A percentile compares a stretch with the other conserved stretches of the same genome.
Conservation (phyloP, 1,140 invertebrate species). For the Anoplophora glabripennis region DNA sequence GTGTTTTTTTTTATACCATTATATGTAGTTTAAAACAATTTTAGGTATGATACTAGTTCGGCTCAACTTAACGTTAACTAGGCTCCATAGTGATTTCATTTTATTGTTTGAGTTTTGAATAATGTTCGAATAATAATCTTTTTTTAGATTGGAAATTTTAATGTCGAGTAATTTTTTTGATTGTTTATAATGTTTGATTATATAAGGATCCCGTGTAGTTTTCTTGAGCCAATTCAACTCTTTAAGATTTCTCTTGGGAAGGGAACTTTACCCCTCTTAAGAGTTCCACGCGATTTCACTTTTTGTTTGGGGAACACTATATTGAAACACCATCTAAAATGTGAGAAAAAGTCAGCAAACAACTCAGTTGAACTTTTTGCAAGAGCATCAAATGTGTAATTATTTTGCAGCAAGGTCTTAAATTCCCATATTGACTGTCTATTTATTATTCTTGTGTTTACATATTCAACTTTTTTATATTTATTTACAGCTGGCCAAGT, state of each 20-base stretch:
- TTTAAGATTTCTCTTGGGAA: constrained; percentile 2
- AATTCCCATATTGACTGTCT: no score
- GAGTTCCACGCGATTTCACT: no score
- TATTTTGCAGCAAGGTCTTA: no score
- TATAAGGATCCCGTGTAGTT: background rate
- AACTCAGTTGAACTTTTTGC: no score
- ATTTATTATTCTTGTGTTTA: no score
- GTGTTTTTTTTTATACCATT: background rate
- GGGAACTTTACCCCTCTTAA: no score
- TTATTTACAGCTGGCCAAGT: no score
- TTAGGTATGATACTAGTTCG: background rate
- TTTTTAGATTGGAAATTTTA: background rate
- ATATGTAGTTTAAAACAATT: background rate
- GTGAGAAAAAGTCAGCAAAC: no score
- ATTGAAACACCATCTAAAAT: no score
- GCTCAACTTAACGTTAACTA: constrained; percentile 1
- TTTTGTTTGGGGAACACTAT: no score
- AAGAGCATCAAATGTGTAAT: no score
- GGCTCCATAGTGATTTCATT: background rate
- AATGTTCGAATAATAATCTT: background rate
- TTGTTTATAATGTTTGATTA: background rate
- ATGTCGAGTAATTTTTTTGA: constrained; percentile 5
- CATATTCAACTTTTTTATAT: no score
- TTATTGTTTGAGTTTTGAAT: background rate
- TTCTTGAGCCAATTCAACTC: background rate